Evolutionary conservation across 2,888 invertebrate species (phyloP).

Genomic region (Nomada ruficornis): DNA sequence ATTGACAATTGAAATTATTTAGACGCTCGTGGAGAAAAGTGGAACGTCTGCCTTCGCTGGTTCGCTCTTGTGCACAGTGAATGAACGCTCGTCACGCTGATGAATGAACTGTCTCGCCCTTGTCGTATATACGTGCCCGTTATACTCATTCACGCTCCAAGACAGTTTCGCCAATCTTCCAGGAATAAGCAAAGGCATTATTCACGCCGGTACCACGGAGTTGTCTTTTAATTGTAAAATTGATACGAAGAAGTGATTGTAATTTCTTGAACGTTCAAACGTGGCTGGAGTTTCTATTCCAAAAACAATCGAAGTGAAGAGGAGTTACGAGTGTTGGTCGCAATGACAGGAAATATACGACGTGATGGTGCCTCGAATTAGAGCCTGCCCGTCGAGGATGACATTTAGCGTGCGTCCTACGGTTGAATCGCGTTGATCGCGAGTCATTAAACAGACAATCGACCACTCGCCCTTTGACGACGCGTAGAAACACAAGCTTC

Average conservation of each 20-base stretch:
- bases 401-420: conserved; percentile 33
- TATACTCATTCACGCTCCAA: no score
- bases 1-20: background rate
- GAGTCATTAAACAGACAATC: conserved; percentile 42
- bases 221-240: no score
- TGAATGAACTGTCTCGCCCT: background rate
- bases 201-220: no score
- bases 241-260: background rate
- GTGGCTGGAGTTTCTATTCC: no score
- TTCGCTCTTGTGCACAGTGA: background rate
- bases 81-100: no score
- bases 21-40: background rate
- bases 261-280: no score
- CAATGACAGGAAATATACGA: background rate
- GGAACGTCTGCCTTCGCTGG: background rate
- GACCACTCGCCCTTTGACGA: conserved; percentile 7
- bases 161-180: no score
- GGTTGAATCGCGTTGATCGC: conserved; percentile 37
- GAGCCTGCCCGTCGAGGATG: conserved; percentile 16
- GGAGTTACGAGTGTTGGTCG: conserved; percentile 5
- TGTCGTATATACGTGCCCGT: no score
- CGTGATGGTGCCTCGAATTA: background rate
- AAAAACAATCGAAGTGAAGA: background rate
- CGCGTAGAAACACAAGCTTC: background rate
- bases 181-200: no score